phyloP scores from a whole-genome alignment of 2,113 vertebrate genomes.

The Neolamprologus toae region DNA sequence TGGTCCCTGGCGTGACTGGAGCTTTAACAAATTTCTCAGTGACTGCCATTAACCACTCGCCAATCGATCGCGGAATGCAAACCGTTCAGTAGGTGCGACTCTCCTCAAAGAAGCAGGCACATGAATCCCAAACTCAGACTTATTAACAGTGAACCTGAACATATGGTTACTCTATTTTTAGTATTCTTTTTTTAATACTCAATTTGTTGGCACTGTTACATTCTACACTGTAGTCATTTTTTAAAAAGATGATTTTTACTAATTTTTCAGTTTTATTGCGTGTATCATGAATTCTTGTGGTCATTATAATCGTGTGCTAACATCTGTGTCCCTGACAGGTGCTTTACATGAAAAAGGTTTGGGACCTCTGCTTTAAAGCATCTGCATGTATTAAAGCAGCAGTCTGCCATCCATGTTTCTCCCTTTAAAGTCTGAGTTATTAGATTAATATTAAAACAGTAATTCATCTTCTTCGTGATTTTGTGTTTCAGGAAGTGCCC shows the following conservation, averaged over 20 bases:
- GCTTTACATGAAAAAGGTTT: background rate
- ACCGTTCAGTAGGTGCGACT: background rate
- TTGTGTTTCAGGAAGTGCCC: slow-evolving; percentile 88
- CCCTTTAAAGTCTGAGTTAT: background rate
- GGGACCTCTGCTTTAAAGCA: background rate
- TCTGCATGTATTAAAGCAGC: background rate
- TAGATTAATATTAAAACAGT: background rate
- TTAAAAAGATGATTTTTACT: background rate
- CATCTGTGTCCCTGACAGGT: background rate
- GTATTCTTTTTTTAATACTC: background rate
- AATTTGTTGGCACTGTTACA: background rate
- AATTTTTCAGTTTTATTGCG: background rate
- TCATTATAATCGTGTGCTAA: background rate
- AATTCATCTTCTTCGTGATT: background rate
- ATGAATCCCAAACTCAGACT: background rate
- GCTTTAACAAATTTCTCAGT: background rate
- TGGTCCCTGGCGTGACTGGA: background rate
- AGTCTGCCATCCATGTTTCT: background rate
- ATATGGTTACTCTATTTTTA: background rate
- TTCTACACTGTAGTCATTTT: background rate
- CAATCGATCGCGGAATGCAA: background rate
- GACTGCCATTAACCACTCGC: background rate
- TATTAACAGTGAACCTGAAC: background rate
- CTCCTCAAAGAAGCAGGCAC: background rate
- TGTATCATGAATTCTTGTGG: background rate